phyloP scores from a whole-genome alignment of 2,113 vertebrate genomes.

The Colius striatus region DNA sequence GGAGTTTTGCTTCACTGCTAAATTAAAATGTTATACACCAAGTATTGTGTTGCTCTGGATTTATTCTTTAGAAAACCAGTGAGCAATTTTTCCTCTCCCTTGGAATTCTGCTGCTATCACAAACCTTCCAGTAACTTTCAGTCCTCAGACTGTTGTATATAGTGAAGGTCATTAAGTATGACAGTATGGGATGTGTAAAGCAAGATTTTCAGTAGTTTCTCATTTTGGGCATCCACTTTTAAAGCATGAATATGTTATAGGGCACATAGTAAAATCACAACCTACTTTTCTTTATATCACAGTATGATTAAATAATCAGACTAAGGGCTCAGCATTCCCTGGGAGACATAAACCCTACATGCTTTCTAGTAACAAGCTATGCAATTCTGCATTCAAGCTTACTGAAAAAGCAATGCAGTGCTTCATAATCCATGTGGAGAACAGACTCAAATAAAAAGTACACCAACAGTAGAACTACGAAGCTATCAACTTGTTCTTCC shows the following conservation, averaged over 20 bases:
- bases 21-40: background rate
- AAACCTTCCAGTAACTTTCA: background rate
- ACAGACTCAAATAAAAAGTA: background rate
- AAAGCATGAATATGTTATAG: background rate
- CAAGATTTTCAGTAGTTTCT: background rate
- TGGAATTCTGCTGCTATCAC: background rate
- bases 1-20: background rate
- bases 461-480: background rate
- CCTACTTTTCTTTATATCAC: background rate
- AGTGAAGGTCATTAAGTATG: background rate
- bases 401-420: background rate
- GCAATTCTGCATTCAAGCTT: background rate
- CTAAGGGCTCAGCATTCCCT: background rate
- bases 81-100: background rate
- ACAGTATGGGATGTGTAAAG: background rate
- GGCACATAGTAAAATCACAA: background rate
- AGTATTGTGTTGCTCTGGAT: background rate
- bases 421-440: background rate
- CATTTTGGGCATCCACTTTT: background rate
- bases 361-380: background rate
- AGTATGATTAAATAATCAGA: background rate
- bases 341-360: background rate
- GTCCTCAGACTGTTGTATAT: background rate
- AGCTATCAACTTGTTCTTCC: background rate
- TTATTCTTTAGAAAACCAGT: background rate